These are phyloP conservation scores for Sebastes steindachneri DNA, from an alignment of 2,797 vertebrate species.

Conservation along the genomic window DNA sequence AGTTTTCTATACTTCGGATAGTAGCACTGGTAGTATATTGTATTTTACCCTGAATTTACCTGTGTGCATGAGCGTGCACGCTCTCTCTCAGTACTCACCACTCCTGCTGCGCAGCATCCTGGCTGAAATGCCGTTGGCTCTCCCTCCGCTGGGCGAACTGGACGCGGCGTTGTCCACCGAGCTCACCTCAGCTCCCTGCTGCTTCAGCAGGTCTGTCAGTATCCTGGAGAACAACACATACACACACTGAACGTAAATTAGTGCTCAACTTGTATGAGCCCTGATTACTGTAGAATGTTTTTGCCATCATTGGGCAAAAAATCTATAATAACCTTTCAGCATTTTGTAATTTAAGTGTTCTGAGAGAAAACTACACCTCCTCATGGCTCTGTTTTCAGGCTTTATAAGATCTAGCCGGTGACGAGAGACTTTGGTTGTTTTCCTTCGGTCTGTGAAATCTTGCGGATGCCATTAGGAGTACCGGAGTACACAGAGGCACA, in stretches of 20 bases:
- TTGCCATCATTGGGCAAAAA: no score
- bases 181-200: slow-evolving; percentile 84
- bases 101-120: slow-evolving; percentile 85
- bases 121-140: slow-evolving; percentile 82
- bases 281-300: background rate
- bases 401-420: no score
- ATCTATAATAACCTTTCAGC: no score
- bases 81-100: slow-evolving; percentile 82
- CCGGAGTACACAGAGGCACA: no score
- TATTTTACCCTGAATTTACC: background rate
- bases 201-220: slow-evolving; percentile 93
- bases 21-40: background rate
- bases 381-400: background rate
- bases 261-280: background rate
- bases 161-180: slow-evolving; percentile 72
- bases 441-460: no score
- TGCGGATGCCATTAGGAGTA: no score
- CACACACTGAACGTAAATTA: background rate
- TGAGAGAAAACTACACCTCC: no score
- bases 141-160: slow-evolving; percentile 72
- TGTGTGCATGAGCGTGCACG: background rate
- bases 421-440: no score
- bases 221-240: slow-evolving; percentile 80
- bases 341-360: no score
- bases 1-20: background rate